Base-by-base conservation (phyloP, 2,113 vertebrate species). In the Rhynchopsitta pachyrhyncha region DNA sequence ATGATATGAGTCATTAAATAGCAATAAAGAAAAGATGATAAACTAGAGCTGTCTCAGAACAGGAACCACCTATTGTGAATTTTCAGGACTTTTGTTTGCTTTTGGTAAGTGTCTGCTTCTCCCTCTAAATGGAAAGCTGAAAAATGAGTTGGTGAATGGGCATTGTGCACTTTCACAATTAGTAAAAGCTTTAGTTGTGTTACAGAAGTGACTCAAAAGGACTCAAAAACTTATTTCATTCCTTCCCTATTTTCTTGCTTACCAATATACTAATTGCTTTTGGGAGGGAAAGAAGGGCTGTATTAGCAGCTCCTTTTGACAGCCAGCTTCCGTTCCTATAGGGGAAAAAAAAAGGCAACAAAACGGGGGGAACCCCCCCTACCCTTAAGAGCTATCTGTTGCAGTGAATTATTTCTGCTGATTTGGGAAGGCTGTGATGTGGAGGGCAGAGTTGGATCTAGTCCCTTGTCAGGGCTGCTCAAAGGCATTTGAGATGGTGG, bases 1-100 rank as follows among this genome's bases (percentile, higher is more conserved):
- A 75, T 68, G 60, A 78, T 86, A 81, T n/a, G 79, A 93, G 86
- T 86, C 83, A 93, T 96, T 96, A 96, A 96, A 94, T 89, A 86
- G 69, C 62, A 92, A 86, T 94, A 90, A 94, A 91, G 57, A 53
- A 70, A 79, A 74, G 64, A 67, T 73, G 41, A 83, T 86, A 71
- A 95, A 93, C 71, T 55, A 77, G 50, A 83, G 49, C 75, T 83
- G 53, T 87, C 79, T 92, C 55, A 52, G 66, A 96, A 39, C 19
- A 75, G 73, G 73, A 96, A 52, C 52, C 47, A 76, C 55, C 79
- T 96, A 69, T 67, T 88, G 86, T 64, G 86, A 90, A 41, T 86
- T 90, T 90, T 88, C 29, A 66, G 69, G 33, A 28, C 60, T 84
- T 88, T 82, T 84, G 14, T 84, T 94, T 82, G 64, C 35, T 75